Conservation (phyloP, 2,888 invertebrate species). For the Syritta pipiens region DNA sequence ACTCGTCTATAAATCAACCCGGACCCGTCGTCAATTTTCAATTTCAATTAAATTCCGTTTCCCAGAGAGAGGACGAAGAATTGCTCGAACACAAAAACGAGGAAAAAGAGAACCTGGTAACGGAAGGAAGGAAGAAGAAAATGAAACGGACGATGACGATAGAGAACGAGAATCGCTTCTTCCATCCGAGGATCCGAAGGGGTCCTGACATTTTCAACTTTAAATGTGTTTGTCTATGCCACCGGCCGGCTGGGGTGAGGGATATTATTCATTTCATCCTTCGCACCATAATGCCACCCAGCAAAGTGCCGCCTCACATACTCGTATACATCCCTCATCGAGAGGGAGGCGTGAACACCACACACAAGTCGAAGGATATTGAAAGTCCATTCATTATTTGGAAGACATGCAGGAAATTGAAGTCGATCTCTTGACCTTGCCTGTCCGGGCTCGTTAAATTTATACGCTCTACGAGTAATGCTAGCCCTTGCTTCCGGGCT, state of each 20-base stretch:
- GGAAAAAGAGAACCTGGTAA: neutral
- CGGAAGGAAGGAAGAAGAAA: neutral
- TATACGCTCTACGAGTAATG: conserved; percentile 41
- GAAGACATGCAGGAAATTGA: conserved; percentile 68
- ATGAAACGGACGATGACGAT: conserved; percentile 16
- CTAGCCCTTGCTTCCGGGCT: neutral
- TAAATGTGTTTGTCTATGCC: conserved; percentile 51
- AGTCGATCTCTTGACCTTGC: conserved; percentile 66
- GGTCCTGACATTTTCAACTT: conserved; percentile 52
- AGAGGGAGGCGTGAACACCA: conserved; percentile 8
- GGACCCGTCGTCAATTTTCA: conserved; percentile 49
- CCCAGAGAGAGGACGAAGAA: neutral
- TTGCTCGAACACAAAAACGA: neutral
- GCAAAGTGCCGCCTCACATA: too few species aligned
- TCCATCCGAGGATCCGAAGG: conserved; percentile 38
- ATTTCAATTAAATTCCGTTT: conserved; percentile 62
- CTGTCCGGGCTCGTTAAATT: conserved; percentile 57
- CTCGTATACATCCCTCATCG: too few species aligned
- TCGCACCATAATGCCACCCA: conserved; percentile 11
- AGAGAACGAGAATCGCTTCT: conserved; percentile 27
- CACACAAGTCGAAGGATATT: conserved; percentile 48
- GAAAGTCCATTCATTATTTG: conserved; percentile 64
- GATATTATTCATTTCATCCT: conserved; percentile 63
- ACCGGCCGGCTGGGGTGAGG: conserved; percentile 9
- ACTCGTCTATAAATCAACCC: neutral